These are phyloP conservation scores for Boleophthalmus pectinirostris DNA, from an alignment of 2,113 vertebrate genomes.

Conservation along the genomic window DNA sequence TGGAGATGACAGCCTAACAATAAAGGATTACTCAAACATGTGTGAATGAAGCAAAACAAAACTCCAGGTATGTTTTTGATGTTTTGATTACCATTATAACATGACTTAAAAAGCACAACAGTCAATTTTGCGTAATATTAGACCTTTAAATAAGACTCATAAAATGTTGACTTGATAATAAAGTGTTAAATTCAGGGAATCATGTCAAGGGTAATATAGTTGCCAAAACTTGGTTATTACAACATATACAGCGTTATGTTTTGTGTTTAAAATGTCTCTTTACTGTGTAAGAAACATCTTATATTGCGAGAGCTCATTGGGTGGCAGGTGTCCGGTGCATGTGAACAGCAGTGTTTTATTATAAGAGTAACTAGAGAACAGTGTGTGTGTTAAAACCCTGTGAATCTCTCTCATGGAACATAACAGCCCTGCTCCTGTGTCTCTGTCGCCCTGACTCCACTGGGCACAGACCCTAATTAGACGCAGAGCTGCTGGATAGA, in stretches of 20 bases:
- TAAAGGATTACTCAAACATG: too few species aligned
- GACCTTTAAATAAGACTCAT: too few species aligned
- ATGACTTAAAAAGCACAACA: too few species aligned
- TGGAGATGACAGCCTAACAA: too few species aligned
- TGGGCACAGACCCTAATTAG: constrained; percentile 76
- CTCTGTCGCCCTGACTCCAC: constrained; percentile 62
- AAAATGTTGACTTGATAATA: not conserved
- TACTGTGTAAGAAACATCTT: constrained; percentile 10
- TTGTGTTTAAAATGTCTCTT: constrained; percentile 3
- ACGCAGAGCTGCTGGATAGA: constrained; percentile 72
- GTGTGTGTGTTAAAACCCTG: constrained; percentile 63
- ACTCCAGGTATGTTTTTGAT: too few species aligned
- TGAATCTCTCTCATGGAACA: constrained; percentile 69
- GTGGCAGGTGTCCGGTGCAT: constrained; percentile 57
- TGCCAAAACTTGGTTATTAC: not conserved
- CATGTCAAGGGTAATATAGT: not conserved
- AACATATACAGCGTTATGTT: not conserved
- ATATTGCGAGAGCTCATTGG: constrained; percentile 20
- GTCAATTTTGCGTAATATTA: too few species aligned
- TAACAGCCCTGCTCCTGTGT: constrained; percentile 64
- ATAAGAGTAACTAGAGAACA: constrained; percentile 64
- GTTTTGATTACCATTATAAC: too few species aligned
- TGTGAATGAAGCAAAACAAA: too few species aligned
- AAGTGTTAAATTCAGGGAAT: not conserved
- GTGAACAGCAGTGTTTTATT: constrained; percentile 54